Evolutionary conservation across 1,140 invertebrate species (phyloP).

Genomic region (Drosophila punjabiensis): DNA sequence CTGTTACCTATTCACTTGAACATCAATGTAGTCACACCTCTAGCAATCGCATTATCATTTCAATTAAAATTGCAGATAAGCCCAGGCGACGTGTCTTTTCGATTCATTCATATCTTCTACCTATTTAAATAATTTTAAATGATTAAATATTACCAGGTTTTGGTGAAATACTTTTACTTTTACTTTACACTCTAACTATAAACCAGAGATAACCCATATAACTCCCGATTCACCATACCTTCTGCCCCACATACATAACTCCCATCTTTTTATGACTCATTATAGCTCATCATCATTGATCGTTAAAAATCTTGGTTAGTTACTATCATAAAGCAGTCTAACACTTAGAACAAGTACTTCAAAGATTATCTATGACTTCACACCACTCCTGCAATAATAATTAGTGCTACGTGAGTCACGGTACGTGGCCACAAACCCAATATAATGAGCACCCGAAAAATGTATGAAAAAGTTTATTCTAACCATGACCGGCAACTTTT

Average conservation of each 20-base stretch:
- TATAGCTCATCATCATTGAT: not conserved
- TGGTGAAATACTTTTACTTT: not conserved
- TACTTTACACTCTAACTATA: too few relatives aligned
- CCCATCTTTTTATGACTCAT: not conserved
- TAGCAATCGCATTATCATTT: slow-evolving; percentile 7
- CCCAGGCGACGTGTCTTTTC: not conserved
- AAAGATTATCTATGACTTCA: not conserved
- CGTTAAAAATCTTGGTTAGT: not conserved
- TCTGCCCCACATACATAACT: not conserved
- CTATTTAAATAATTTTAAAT: not conserved
- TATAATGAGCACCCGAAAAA: not conserved
- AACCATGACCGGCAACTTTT: slow-evolving; percentile 14
- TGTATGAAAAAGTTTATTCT: slow-evolving; percentile 17
- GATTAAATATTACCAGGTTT: not conserved
- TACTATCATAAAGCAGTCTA: not conserved
- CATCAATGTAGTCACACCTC: slow-evolving; percentile 1
- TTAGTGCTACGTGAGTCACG: slow-evolving; percentile 15
- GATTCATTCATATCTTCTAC: not conserved
- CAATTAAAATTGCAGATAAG: slow-evolving; percentile 12
- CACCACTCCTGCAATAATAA: slow-evolving; percentile 1
- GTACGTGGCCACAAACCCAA: not conserved
- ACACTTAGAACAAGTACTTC: not conserved
- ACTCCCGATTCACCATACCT: not conserved
- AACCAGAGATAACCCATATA: not conserved
- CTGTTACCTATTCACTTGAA: not conserved